phyloP scores from a whole-genome alignment of 2,113 vertebrate genomes.

The Eublepharis macularius region DNA sequence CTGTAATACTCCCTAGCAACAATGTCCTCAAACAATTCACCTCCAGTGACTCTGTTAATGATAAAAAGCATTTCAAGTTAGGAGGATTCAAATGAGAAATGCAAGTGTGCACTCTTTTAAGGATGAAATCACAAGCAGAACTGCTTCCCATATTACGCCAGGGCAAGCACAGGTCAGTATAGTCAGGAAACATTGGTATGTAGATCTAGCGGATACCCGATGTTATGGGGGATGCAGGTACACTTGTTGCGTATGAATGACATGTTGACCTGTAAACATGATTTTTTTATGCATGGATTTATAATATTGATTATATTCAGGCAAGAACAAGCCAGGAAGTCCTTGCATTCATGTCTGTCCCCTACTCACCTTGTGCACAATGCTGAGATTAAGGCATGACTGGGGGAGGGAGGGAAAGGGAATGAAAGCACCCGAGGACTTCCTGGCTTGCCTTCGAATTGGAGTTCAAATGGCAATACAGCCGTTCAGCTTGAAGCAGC shows the following conservation, averaged over 20 bases:
- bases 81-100: constrained; percentile 16
- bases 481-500: no score
- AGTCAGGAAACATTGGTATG: background rate
- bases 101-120: background rate
- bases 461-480: no score
- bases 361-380: no score
- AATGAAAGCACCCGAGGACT: no score
- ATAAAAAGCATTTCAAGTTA: constrained; percentile 27
- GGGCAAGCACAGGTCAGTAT: background rate
- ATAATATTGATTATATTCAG: background rate
- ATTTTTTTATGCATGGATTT: background rate
- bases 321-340: no score
- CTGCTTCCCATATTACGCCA: background rate
- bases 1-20: constrained; percentile 94
- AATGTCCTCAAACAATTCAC: constrained; percentile 93
- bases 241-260: background rate
- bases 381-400: no score
- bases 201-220: background rate
- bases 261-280: background rate
- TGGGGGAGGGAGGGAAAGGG: no score
- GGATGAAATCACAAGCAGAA: background rate
- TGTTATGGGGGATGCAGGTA: background rate
- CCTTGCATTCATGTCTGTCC: no score
- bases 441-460: no score
- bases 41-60: constrained; percentile 85